These are phyloP conservation scores for Oscheius myriophilus DNA, from an alignment of 2,888 invertebrate species.

Conservation along the genomic window DNA sequence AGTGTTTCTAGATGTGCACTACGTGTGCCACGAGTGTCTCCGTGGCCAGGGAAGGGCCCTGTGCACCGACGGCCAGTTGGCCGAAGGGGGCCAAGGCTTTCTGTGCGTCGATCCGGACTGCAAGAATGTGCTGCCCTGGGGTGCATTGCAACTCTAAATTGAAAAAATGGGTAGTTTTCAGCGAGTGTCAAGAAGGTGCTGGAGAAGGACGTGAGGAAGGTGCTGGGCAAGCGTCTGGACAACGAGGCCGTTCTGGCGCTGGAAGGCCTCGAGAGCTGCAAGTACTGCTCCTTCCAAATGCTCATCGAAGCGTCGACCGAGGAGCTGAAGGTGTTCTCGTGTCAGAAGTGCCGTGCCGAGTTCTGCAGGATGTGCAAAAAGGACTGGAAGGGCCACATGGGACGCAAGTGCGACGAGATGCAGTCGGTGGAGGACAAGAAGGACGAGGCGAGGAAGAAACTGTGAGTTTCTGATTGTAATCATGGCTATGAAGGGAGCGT, in stretches of 20 bases:
- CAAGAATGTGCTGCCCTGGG: background rate
- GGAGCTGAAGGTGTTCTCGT: background rate
- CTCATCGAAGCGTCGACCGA: background rate
- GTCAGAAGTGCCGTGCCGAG: background rate
- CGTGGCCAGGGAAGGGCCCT: slow-evolving; percentile 9
- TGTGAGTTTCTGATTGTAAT: background rate
- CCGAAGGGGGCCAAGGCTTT: slow-evolving; percentile 2
- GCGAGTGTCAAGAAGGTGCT: background rate
- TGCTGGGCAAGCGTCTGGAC: background rate
- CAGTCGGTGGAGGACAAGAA: slow-evolving; percentile 1
- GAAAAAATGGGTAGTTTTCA: background rate
- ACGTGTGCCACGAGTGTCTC: slow-evolving; percentile 12
- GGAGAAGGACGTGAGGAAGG: background rate
- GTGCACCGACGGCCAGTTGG: slow-evolving; percentile 13
- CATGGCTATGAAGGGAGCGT: no score
- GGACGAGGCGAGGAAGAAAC: background rate
- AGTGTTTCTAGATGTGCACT: background rate
- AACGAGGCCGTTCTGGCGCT: background rate
- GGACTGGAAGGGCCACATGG: background rate
- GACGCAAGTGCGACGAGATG: background rate
- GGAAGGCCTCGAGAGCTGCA: slow-evolving; percentile 11
- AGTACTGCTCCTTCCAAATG: background rate
- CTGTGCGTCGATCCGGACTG: background rate
- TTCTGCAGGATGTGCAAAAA: background rate
- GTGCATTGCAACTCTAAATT: background rate